A percentile compares a stretch with the other conserved stretches of the same genome.
These are phyloP conservation scores for Suricata suricatta DNA, from an alignment of 2,113 vertebrate species.

Conservation along the genomic window DNA sequence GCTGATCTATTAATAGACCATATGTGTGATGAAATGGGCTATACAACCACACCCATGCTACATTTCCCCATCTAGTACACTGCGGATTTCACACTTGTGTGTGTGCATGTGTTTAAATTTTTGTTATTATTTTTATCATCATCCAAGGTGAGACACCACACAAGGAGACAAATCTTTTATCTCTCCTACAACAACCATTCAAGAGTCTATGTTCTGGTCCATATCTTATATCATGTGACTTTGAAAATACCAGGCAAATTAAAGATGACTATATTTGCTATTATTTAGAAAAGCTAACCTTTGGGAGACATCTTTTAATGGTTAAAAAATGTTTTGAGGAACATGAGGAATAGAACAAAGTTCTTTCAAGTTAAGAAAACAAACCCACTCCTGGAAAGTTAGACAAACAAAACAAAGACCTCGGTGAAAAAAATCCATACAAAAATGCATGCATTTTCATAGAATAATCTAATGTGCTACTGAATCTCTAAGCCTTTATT, in stretches of 20 bases:
- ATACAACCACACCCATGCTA: not conserved
- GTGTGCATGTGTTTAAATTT: not conserved
- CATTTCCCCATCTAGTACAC: not conserved
- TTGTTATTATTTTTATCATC: not conserved
- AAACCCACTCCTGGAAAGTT: conserved; percentile 38
- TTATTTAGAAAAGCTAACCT: conserved; percentile 57
- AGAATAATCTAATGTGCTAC: conserved; percentile 27
- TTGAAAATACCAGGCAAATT: not conserved
- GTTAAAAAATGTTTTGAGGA: conserved; percentile 35
- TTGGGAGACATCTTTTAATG: conserved; percentile 37
- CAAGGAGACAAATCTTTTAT: not conserved
- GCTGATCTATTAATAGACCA: not conserved
- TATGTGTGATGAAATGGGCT: not conserved
- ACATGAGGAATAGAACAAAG: not conserved
- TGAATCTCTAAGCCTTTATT: conserved; percentile 43
- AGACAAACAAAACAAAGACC: conserved; percentile 52
- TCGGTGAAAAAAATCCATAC: conserved; percentile 52
- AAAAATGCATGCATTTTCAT: conserved; percentile 40
- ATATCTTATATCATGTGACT: not conserved
- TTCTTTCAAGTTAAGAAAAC: conserved; percentile 63
- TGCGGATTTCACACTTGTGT: not conserved
- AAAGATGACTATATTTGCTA: not conserved
- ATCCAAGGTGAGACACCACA: not conserved
- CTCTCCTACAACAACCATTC: not conserved
- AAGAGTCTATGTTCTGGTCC: not conserved